These are phyloP conservation scores for Formica selysi DNA, from an alignment of 1,140 invertebrate genomes.

Conservation along the genomic window DNA sequence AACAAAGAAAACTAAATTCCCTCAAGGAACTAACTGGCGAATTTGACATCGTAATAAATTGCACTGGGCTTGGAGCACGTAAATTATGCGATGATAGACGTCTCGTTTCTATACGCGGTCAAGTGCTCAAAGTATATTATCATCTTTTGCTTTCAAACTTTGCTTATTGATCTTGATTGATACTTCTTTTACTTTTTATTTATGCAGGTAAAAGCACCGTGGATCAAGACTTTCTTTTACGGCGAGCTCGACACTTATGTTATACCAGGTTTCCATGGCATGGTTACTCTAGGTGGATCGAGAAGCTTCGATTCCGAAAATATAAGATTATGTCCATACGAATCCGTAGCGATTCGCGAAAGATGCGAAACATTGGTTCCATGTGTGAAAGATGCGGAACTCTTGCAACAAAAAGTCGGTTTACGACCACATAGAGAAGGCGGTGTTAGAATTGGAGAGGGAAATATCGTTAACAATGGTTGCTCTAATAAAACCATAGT, in stretches of 20 bases:
- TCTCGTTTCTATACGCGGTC: slow-evolving; percentile 95
- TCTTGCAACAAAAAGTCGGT: slow-evolving; percentile 91
- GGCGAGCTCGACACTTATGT: slow-evolving; percentile 94
- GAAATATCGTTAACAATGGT: slow-evolving; percentile 85
- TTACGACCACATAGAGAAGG: slow-evolving; percentile 91
- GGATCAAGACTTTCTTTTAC: slow-evolving; percentile 96
- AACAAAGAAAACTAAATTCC: slow-evolving; percentile 87
- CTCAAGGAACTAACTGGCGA: slow-evolving; percentile 88
- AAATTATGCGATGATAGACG: slow-evolving; percentile 91
- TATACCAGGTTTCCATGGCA: slow-evolving; percentile 91
- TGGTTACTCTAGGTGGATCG: slow-evolving; percentile 94
- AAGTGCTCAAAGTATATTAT: slow-evolving; percentile 91
- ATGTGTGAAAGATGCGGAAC: slow-evolving; percentile 88
- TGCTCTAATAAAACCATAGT: slow-evolving; percentile 69
- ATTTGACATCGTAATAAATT: slow-evolving; percentile 95
- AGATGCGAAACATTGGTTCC: slow-evolving; percentile 92
- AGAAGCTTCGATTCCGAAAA: slow-evolving; percentile 93
- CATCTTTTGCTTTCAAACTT: neutral
- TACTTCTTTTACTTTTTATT: neutral
- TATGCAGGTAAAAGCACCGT: slow-evolving; percentile 92
- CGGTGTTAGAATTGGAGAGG: slow-evolving; percentile 91
- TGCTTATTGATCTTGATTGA: neutral
- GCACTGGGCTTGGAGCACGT: slow-evolving; percentile 93
- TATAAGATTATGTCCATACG: slow-evolving; percentile 89
- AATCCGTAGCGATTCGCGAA: slow-evolving; percentile 91